phyloP scores from a whole-genome alignment of 2,113 vertebrate species.

The Pseudorectes ferrugineus region DNA sequence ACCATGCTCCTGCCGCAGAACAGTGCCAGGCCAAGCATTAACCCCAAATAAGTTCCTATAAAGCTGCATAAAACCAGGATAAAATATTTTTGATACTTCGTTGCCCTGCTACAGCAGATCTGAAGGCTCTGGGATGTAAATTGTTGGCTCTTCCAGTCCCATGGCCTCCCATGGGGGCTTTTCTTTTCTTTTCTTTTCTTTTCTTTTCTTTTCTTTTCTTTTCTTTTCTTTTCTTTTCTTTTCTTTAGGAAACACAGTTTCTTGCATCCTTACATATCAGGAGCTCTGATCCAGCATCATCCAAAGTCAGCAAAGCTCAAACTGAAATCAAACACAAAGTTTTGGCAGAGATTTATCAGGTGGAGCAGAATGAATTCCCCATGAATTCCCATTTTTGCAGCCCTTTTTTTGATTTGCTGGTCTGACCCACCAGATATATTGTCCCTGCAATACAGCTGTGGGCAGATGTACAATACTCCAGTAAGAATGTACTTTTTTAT shows the following conservation, averaged over 20 bases:
- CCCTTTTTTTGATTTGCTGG: not conserved
- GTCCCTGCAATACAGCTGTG: not conserved
- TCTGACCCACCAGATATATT: not conserved
- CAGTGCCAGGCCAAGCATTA: not conserved
- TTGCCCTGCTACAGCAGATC: not conserved
- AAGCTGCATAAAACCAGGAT: not conserved
- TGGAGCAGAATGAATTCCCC: not conserved
- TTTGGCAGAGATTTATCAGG: not conserved
- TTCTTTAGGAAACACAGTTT: not conserved
- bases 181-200: accelerated
- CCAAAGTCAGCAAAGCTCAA: not conserved
- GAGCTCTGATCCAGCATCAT: not conserved
- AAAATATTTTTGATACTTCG: not conserved
- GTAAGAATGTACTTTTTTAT: not conserved
- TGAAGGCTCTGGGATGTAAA: not conserved
- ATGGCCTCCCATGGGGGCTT: not conserved
- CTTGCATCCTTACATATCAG: not conserved
- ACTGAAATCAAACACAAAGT: not conserved
- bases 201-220: not conserved
- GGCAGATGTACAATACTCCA: not conserved
- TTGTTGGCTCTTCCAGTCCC: not conserved
- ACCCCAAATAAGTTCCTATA: not conserved
- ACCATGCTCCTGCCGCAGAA: not conserved
- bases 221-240: too few species aligned
- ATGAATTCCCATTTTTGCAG: not conserved